Percentiles rank a stretch among this genome's conserved stretches.
These are phyloP conservation scores for Acanthochromis polyacanthus DNA, from an alignment of 2,113 vertebrate genomes.

Conservation along the genomic window DNA sequence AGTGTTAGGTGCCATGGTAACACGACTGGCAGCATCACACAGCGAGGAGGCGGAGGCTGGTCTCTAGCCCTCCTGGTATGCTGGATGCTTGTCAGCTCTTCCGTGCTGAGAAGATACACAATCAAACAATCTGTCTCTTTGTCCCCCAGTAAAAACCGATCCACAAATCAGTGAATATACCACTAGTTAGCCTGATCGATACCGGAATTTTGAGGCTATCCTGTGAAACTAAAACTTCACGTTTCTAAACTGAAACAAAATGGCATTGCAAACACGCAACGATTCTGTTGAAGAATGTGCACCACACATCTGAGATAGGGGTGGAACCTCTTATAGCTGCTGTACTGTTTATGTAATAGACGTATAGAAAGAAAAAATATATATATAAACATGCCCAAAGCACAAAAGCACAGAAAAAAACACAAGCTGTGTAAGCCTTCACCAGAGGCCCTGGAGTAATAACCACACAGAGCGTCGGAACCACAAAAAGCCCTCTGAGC, in stretches of 20 bases:
- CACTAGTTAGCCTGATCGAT: neutral
- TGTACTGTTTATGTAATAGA: too few species aligned
- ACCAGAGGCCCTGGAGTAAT: conserved; percentile 41
- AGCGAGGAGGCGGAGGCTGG: conserved; percentile 55
- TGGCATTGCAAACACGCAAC: neutral
- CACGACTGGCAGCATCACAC: conserved; percentile 63
- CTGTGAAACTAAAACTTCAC: neutral
- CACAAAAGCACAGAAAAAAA: conserved; percentile 36
- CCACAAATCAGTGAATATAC: neutral
- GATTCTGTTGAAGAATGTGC: neutral
- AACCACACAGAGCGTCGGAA: conserved; percentile 26
- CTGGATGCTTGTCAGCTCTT: conserved; percentile 60
- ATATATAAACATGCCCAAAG: neutral
- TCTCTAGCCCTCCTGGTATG: conserved; percentile 70
- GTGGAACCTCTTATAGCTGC: too few species aligned
- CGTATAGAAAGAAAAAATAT: too few species aligned
- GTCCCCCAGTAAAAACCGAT: neutral
- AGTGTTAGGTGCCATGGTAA: conserved; percentile 76
- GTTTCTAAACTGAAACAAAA: too few species aligned
- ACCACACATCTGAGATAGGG: too few species aligned
- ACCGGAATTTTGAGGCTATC: neutral
- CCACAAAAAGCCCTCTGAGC: conserved; percentile 21
- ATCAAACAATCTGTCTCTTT: conserved; percentile 28
- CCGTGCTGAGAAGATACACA: conserved; percentile 63
- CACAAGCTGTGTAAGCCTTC: conserved; percentile 21